Evolutionary conservation across 2,888 invertebrate species (phyloP).

Genomic region (Pecten maximus): DNA sequence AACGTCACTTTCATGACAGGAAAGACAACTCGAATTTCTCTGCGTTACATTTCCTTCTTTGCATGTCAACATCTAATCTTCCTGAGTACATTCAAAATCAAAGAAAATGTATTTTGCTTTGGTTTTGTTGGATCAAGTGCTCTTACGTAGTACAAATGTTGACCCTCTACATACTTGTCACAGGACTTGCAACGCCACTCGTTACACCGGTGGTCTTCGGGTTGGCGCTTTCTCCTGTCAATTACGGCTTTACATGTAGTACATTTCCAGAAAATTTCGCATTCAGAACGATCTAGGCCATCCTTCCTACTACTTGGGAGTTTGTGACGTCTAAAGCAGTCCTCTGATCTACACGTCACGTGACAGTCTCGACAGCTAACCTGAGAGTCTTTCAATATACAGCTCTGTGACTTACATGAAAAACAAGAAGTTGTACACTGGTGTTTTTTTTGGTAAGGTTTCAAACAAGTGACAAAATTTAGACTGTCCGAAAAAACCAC

Average conservation of each 20-base stretch:
- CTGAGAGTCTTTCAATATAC: conserved; percentile 36
- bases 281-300: conserved; percentile 36
- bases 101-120: no score
- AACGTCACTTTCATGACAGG: not conserved
- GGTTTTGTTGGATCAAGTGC: no score
- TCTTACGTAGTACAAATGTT: conserved; percentile 47
- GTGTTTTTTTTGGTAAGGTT: conserved; percentile 47
- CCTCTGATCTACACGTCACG: conserved; percentile 44
- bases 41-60: conserved; percentile 39
- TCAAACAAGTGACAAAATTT: conserved; percentile 49
- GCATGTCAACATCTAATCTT: conserved; percentile 41
- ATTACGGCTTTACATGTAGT: conserved; percentile 44
- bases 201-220: conserved; percentile 45
- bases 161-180: conserved; percentile 37
- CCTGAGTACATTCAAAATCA: conserved; percentile 49
- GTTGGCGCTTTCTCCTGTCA: conserved; percentile 38
- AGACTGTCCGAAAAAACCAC: no score
- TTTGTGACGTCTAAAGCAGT: conserved; percentile 50
- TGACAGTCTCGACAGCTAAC: conserved; percentile 48
- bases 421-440: conserved; percentile 41
- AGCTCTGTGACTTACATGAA: conserved; percentile 43
- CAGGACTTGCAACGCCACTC: conserved; percentile 48
- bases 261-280: conserved; percentile 50
- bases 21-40: conserved; percentile 13
- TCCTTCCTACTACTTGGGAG: not conserved